Evolutionary conservation across 2,797 vertebrate species (phyloP), one percentile per base, ranked within the genome.

Genomic region (Psittacula derbiana): DNA sequence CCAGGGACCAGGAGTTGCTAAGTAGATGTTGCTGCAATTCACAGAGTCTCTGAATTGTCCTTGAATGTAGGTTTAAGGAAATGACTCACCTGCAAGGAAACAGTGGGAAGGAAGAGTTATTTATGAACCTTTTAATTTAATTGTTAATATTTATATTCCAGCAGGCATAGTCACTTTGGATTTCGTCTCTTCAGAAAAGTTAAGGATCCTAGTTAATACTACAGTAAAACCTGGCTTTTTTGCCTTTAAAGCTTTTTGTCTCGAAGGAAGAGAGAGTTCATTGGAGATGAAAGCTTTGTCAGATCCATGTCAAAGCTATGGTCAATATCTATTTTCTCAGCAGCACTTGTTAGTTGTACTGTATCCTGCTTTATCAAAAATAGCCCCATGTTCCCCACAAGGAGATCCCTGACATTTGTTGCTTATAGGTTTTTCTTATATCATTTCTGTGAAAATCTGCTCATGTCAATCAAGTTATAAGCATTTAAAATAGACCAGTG

Each of bases 31-130:
- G 24, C 55, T 81, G 62, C 71, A 76, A 6, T 66, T 86, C 24
- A 61, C 31, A 84, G 30, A 67, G 41, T 62, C 24, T 24, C 46
- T 69, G 64, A 92, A 28, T 41, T 62, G 33, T 65, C 88, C 74
- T 3, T 90, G 83, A 81, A 81, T 69, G 49, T 5, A 74, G 25
- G 5, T 70, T 94, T 94, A 71, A 80, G 58, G 83, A 91, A 78
- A 79, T 93, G 62, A 93, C 90, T 96, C 83, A 81, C 86, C 86
- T 96, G 49, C 58, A 85, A 95, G 62, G 86, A 86, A 86, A 88
- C 50, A 81, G 66, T 81, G 49, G 58, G 80, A 92, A 92, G 66
- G 64, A 61, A 7, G 3, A 92, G 73, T 88, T 93, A 81, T 90
- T 93, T 96, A 90, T 69, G 73, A 84, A 79, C 24, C 8, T 92